These are phyloP conservation scores for Rhinolophus sinicus DNA, from an alignment of 2,113 vertebrate genomes.

Conservation along the genomic window DNA sequence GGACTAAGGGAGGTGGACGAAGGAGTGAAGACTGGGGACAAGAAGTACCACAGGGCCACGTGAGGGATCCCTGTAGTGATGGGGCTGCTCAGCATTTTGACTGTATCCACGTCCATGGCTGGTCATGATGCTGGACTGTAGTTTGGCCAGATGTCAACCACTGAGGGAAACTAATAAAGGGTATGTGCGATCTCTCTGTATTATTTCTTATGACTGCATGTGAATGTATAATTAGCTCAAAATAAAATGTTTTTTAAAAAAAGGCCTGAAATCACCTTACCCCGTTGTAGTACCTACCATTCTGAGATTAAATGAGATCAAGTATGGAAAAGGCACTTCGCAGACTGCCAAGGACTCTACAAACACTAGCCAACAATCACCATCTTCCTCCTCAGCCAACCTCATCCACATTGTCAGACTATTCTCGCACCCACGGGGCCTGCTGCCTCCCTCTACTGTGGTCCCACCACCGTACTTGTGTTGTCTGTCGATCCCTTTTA, in stretches of 20 bases:
- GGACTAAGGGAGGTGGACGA: background rate
- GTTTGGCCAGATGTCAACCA: background rate
- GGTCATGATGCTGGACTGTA: background rate
- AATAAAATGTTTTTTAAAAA: background rate
- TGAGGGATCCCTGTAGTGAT: background rate
- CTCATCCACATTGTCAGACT: background rate
- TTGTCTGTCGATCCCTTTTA: background rate
- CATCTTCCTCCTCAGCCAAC: background rate
- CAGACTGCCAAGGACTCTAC: background rate
- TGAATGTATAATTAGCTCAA: slow-evolving; percentile 15
- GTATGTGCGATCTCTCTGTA: background rate
- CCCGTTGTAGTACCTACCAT: background rate
- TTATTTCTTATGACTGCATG: background rate
- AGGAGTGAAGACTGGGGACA: background rate
- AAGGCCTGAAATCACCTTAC: background rate
- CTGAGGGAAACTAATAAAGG: background rate
- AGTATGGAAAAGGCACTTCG: background rate
- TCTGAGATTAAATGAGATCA: slow-evolving; percentile 7
- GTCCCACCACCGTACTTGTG: background rate
- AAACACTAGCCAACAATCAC: background rate
- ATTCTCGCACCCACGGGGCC: background rate
- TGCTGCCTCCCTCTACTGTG: background rate
- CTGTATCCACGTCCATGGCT: background rate
- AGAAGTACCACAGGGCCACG: background rate
- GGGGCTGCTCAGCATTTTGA: background rate